phyloP scores from a whole-genome alignment of 2,888 invertebrate species.

The Theretra japonica region DNA sequence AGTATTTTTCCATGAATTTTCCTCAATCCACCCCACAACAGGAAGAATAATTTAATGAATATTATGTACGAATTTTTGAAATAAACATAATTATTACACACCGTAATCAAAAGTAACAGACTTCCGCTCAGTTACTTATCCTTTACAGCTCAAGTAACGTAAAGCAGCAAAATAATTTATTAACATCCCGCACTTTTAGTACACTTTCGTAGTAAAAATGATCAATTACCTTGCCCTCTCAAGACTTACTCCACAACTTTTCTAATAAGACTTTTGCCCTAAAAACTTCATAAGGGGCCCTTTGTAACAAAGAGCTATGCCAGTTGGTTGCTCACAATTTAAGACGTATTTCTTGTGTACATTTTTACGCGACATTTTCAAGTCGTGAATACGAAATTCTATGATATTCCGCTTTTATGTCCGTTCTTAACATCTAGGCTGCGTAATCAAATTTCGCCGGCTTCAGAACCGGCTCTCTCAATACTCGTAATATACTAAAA shows the following conservation, averaged over 20 bases:
- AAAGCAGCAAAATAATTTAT: constrained; percentile 15
- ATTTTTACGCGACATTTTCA: constrained; percentile 11
- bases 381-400: constrained; percentile 18
- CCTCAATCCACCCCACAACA: too few species aligned
- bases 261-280: constrained; percentile 43
- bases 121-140: neutral
- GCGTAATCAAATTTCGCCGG: neutral
- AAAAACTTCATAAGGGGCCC: constrained; percentile 41
- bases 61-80: neutral
- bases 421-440: neutral
- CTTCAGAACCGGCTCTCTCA: too few species aligned
- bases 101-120: constrained; percentile 5
- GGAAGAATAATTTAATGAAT: neutral
- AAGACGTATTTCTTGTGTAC: constrained; percentile 10
- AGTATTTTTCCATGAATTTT: too few species aligned
- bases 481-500: too few species aligned
- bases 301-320: constrained; percentile 39
- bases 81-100: neutral
- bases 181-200: constrained; percentile 18
- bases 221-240: constrained; percentile 25
- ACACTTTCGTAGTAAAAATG: constrained; percentile 20
- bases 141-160: neutral
- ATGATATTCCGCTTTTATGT: constrained; percentile 14
- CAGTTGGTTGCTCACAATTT: constrained; percentile 29
- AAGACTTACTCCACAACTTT: constrained; percentile 24